Percentiles rank a stretch among this genome's conserved stretches.
These are phyloP conservation scores for Phengaris arion DNA, from an alignment of 2,888 invertebrate genomes.

Conservation along the genomic window DNA sequence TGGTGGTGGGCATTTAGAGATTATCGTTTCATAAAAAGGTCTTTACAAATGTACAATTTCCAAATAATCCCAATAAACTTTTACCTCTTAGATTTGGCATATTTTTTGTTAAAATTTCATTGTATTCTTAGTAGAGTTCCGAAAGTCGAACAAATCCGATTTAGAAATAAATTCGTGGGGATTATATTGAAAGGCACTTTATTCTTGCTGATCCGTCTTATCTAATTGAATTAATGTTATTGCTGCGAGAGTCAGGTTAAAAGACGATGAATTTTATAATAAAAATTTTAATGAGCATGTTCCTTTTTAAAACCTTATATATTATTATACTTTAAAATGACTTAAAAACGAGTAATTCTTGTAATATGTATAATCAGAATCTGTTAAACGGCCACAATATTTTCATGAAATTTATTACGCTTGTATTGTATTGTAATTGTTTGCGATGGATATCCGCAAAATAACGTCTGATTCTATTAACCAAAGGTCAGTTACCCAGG, in stretches of 20 bases:
- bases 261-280: slow-evolving; percentile 22
- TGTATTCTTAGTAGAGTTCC: slow-evolving; percentile 23
- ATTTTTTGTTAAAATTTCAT: slow-evolving; percentile 21
- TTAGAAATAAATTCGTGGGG: slow-evolving; percentile 32
- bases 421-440: too few relatives aligned
- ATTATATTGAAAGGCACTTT: slow-evolving; percentile 33
- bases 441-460: too few relatives aligned
- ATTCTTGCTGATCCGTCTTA: slow-evolving; percentile 31
- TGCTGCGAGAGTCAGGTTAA: slow-evolving; percentile 24
- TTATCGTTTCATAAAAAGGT: neutral
- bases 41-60: neutral
- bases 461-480: too few relatives aligned
- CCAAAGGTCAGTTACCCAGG: too few relatives aligned
- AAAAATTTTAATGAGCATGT: neutral
- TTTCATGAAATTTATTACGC: too few relatives aligned
- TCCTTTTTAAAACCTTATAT: too few relatives aligned
- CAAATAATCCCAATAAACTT: slow-evolving; percentile 2
- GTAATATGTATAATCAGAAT: too few relatives aligned
- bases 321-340: too few relatives aligned
- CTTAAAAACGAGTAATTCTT: too few relatives aligned
- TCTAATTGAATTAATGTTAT: slow-evolving; percentile 32
- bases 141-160: slow-evolving; percentile 30
- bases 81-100: neutral
- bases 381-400: too few relatives aligned
- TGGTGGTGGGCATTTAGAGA: too few relatives aligned